Evolutionary conservation across 1,140 invertebrate species (phyloP).

Genomic region (Drosophila persimilis): DNA sequence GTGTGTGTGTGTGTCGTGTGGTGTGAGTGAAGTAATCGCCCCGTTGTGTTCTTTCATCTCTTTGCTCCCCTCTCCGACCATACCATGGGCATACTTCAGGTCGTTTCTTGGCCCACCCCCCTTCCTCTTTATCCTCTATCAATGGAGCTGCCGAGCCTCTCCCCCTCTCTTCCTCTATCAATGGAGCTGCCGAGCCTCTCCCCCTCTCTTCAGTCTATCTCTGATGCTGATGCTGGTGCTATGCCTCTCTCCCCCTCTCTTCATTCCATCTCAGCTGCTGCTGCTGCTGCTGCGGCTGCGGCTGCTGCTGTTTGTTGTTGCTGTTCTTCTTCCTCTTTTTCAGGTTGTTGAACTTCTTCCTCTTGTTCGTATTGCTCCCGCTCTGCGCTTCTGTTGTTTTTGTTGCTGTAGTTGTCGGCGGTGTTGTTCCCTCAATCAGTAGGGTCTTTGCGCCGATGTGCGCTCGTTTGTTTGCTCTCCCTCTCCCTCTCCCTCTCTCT

Average conservation of each 20-base stretch:
- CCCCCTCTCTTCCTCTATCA: constrained; percentile 1
- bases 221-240: too few relatives aligned
- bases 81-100: constrained; percentile 1
- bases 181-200: not conserved
- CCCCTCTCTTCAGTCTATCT: too few relatives aligned
- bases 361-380: constrained; percentile 29
- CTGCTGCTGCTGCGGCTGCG: not conserved
- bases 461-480: constrained; percentile 20
- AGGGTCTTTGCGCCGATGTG: constrained; percentile 10
- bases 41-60: constrained; percentile 37
- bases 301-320: constrained; percentile 57
- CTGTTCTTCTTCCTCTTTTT: constrained; percentile 1
- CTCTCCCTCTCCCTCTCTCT: constrained; percentile 9
- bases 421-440: constrained; percentile 46
- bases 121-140: too few relatives aligned
- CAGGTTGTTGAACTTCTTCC: constrained; percentile 59
- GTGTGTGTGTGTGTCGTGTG: constrained; percentile 27
- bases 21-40: constrained; percentile 76
- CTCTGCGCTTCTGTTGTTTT: constrained; percentile 27
- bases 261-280: constrained; percentile 2
- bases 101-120: not conserved
- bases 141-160: not conserved
- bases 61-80: constrained; percentile 2
- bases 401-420: constrained; percentile 54
- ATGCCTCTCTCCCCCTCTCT: too few relatives aligned